Evolutionary conservation across 2,113 vertebrate species (phyloP).

Genomic region (Scortum barcoo): DNA sequence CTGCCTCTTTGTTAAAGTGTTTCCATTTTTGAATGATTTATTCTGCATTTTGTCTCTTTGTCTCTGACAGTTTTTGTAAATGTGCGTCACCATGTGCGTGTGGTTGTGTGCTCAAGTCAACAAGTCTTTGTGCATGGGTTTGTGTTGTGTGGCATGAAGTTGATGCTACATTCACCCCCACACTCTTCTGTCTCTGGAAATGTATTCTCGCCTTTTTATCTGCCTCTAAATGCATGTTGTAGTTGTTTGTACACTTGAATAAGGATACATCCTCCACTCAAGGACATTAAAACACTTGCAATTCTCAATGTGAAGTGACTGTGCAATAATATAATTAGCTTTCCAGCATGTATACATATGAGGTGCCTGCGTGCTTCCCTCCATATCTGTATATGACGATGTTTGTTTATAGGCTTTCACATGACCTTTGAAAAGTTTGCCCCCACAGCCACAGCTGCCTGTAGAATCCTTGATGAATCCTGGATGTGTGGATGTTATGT

Average conservation of each 20-base stretch:
- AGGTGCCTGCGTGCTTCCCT: slow-evolving; percentile 62
- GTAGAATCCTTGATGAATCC: slow-evolving; percentile 63
- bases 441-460: slow-evolving; percentile 68
- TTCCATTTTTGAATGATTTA: slow-evolving; percentile 43
- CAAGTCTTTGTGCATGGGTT: slow-evolving; percentile 64
- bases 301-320: slow-evolving; percentile 38
- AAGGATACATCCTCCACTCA: background rate
- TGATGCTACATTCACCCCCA: slow-evolving; percentile 34
- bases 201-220: slow-evolving; percentile 30
- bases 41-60: slow-evolving; percentile 26
- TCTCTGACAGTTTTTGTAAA: slow-evolving; percentile 44
- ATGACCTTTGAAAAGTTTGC: slow-evolving; percentile 75
- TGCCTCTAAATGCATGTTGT: slow-evolving; percentile 67
- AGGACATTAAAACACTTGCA: slow-evolving; percentile 27
- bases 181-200: slow-evolving; percentile 36
- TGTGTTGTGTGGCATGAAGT: slow-evolving; percentile 66
- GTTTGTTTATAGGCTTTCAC: slow-evolving; percentile 52
- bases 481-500: slow-evolving; percentile 67
- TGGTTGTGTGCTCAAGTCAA: slow-evolving; percentile 5
- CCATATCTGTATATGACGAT: slow-evolving; percentile 33
- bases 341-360: slow-evolving; percentile 60
- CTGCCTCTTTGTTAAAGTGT: background rate
- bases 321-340: slow-evolving; percentile 23
- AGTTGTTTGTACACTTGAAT: slow-evolving; percentile 17
- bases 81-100: slow-evolving; percentile 48